Conservation (phyloP, 2,113 vertebrate genomes). For the Pluvianellus socialis region DNA sequence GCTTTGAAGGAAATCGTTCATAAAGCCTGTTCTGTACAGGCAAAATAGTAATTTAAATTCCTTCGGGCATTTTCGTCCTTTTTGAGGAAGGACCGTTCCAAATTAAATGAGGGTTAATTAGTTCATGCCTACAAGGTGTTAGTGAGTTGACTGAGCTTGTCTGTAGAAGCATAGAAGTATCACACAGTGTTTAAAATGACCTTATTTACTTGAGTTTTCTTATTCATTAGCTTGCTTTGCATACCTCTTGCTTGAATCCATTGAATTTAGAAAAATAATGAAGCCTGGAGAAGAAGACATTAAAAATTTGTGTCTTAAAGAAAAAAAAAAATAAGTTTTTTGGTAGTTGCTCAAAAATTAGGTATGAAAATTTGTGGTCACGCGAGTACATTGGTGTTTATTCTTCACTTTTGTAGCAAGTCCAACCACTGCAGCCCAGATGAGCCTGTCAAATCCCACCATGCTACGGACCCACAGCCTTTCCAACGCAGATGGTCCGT, state of each 20-base stretch:
- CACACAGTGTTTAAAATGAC: constrained; percentile 11
- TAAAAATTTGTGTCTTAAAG: not conserved
- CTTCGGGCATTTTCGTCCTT: constrained; percentile 24
- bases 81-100: constrained; percentile 27
- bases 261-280: not conserved
- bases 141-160: constrained; percentile 47
- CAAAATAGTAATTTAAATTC: constrained; percentile 16
- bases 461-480: constrained; percentile 91
- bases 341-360: not conserved
- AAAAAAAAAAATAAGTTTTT: not conserved
- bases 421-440: constrained; percentile 88
- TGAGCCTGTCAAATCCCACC: constrained; percentile 84
- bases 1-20: not conserved
- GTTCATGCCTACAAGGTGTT: constrained; percentile 38
- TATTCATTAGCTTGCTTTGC: not conserved
- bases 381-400: not conserved
- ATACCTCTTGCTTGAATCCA: not conserved
- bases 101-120: constrained; percentile 50
- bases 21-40: not conserved
- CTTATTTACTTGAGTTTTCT: not conserved
- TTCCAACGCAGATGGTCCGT: constrained; percentile 86
- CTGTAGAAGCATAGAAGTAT: not conserved
- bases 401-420: constrained; percentile 78
- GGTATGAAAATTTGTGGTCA: not conserved
- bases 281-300: not conserved